Evolutionary conservation across 2,888 invertebrate genomes (phyloP), one percentile per base, ranked within the genome.

Genomic region (Machimus atricapillus): DNA sequence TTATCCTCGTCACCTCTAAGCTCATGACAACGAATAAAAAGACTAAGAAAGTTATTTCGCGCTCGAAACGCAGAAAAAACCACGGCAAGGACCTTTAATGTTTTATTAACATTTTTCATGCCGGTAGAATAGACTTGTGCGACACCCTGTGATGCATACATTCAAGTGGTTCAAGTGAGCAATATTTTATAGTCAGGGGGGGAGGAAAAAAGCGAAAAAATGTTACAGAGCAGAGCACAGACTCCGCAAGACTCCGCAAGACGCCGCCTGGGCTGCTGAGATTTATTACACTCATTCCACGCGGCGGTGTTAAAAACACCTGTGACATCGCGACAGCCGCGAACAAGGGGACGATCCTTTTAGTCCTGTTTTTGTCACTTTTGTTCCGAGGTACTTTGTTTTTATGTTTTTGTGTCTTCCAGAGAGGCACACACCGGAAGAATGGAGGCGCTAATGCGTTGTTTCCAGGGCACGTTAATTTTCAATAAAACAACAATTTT

Each of bases 71-170:
- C 31, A 6, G 16, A 27, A 56, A 56, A 81, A 34, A 27, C 52
- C 46, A 19, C 37, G 37, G n/a, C 31, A 37, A 52, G 37, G 19
- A 82, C 66, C 58, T 82, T 66, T 76, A 85, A 85, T 85, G 85
- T 85, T 85, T 85, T 85, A 85, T 85, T 85, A 85, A 85, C 85
- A 74, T 76, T 85, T 85, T 85, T 85, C 66, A 46, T 40, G 74
- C 31, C 46, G 74, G 74, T 34, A 46, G 85, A 85, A 85, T 85
- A 85, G 31, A 76, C 74, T 74, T 23, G 23, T 27, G 46, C 14
- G 16, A 76, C 46, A 37, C 46, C 52, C 23, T 76, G 27, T 85
- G 76, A 74, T 85, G 85, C 85, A 85, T 76, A 85, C 34, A 23
- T 31, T 85, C 52, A 19, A 74, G 27, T 12, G 23, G 76, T 85